These are phyloP conservation scores for Elymnias hypermnestra DNA, from an alignment of 1,140 invertebrate species.

Conservation along the genomic window DNA sequence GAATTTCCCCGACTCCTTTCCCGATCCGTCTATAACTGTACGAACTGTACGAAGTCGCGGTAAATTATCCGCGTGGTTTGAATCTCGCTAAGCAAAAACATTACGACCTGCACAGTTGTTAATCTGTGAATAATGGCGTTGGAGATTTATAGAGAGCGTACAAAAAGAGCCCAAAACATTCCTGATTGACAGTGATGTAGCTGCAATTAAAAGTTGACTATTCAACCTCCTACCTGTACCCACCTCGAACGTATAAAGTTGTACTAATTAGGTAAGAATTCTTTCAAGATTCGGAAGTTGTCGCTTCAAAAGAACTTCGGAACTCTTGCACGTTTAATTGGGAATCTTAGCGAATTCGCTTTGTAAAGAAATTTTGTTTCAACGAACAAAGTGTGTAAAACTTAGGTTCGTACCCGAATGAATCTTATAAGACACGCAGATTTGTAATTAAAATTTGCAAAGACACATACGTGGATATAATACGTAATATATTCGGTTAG, in stretches of 20 bases:
- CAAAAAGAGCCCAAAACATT: constrained; percentile 38
- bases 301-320: constrained; percentile 40
- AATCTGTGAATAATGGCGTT: constrained; percentile 52
- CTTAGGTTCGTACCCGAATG: constrained; percentile 22
- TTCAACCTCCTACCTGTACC: constrained; percentile 17
- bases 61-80: constrained; percentile 34
- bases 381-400: constrained; percentile 41
- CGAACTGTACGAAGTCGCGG: constrained; percentile 27
- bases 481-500: constrained; percentile 24
- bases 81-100: constrained; percentile 51
- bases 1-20: constrained; percentile 12
- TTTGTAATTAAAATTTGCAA: constrained; percentile 38
- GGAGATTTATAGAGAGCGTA: constrained; percentile 45
- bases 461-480: constrained; percentile 35
- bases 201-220: constrained; percentile 63
- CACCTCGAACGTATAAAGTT: constrained; percentile 63
- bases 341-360: constrained; percentile 64
- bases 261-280: constrained; percentile 66
- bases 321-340: constrained; percentile 66
- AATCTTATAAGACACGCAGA: constrained; percentile 22
- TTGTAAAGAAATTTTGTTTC: constrained; percentile 53
- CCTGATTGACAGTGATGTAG: constrained; percentile 48
- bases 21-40: constrained; percentile 23
- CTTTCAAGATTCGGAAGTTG: constrained; percentile 63
- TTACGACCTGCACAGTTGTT: constrained; percentile 41